These are phyloP conservation scores for Panorpa germanica DNA, from an alignment of 2,888 invertebrate species.

Conservation along the genomic window DNA sequence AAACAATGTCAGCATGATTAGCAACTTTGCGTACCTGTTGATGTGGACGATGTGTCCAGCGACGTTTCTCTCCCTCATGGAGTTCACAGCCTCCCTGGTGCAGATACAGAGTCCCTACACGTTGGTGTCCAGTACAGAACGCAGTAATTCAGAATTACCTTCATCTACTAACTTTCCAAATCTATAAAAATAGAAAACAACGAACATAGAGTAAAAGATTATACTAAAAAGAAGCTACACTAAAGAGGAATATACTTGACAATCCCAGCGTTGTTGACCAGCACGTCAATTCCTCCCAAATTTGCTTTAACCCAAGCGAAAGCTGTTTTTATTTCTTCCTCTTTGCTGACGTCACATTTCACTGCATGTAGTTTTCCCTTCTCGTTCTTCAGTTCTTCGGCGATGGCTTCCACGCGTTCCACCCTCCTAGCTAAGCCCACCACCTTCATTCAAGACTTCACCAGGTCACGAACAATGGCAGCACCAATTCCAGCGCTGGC, in stretches of 20 bases:
- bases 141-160: constrained; percentile 15
- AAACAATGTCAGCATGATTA: too few relatives aligned
- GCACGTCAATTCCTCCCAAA: constrained; percentile 32
- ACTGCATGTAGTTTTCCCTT: constrained; percentile 22
- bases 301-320: constrained; percentile 28
- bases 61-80: constrained; percentile 28
- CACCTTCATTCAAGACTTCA: constrained; percentile 27
- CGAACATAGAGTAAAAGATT: too few relatives aligned
- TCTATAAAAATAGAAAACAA: too few relatives aligned
- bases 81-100: constrained; percentile 30
- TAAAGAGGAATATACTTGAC: too few relatives aligned
- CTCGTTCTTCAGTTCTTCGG: too few relatives aligned
- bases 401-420: constrained; percentile 24
- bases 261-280: constrained; percentile 36
- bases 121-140: constrained; percentile 28
- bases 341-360: constrained; percentile 30
- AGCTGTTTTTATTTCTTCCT: constrained; percentile 28
- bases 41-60: constrained; percentile 40
- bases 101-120: constrained; percentile 34
- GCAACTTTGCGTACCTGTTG: too few relatives aligned
- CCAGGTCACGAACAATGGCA: constrained; percentile 20
- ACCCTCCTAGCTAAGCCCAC: constrained; percentile 30
- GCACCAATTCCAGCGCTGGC: constrained; percentile 28
- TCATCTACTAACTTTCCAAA: too few relatives aligned
- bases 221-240: too few relatives aligned